Evolutionary conservation across 2,113 vertebrate species (phyloP), one percentile per base, ranked within the genome.

Genomic region (Nesoenas mayeri): DNA sequence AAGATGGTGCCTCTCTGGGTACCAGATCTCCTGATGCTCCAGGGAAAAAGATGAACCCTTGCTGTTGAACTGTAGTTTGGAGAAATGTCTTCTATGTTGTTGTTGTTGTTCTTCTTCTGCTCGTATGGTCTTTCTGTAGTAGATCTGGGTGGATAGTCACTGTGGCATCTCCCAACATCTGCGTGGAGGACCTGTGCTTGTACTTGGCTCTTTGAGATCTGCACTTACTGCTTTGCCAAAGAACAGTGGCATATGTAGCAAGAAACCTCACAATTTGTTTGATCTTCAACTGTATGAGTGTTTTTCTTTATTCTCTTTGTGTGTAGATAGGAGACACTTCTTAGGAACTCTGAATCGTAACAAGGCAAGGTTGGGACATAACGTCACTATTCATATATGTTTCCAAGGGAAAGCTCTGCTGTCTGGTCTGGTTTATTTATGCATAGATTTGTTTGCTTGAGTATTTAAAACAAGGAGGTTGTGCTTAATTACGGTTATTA

Each of bases 331-430:
- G 31, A n/a, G 32, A 62, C 3, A 8, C 4, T 51, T 38, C 10
- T 83, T 21, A 40, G 5, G 31, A 71, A 38, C 25, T 47, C 40
- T 13, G 18, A 44, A 78, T 14, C 7, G 8, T 40, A 34, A 0
- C 10, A 10, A 84, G n/a, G 16, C 8, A 1, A 3, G 1, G 18
- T 11, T 72, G 78, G 70, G 32, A 18, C 0, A 0, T 26, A n/a
- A 31, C 10, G 25, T 4, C 10, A 34, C 32, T 24, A 50, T 8
- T 0, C 26, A n/a, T 69, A 58, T 40, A 3, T 48, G 14, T 2
- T 84, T 87, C n/a, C 17, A 32, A 38, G 26, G 19, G n/a, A 65
- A 65, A 25, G 5, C 3, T 24, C 28, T 47, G 2, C 51, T 85
- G 38, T 57, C 57, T 26, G 36, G 24, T 26, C 24, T 26, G 66